Conservation (phyloP, 1,140 invertebrate genomes). For the Sipha flava region DNA sequence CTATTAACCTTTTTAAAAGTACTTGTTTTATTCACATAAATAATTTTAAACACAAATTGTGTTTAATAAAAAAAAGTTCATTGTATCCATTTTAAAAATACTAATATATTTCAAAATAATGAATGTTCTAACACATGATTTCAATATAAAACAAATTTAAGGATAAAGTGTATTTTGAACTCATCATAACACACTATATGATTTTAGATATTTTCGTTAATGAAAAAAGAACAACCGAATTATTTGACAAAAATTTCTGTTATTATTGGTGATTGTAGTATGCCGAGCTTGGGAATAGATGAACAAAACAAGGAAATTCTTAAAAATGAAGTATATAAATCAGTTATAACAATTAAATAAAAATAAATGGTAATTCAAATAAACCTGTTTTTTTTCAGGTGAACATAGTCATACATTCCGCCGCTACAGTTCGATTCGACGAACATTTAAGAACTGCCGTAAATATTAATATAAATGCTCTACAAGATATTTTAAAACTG, state of each 20-base stretch:
- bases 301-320: conserved; percentile 44
- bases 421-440: conserved; percentile 81
- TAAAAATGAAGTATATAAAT: conserved; percentile 50
- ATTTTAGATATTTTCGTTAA: conserved; percentile 31
- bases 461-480: conserved; percentile 55
- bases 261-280: conserved; percentile 52
- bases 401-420: conserved; percentile 64
- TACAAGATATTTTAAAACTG: conserved; percentile 48
- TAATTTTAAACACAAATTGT: too few relatives aligned
- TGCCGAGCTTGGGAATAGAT: conserved; percentile 48
- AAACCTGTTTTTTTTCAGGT: conserved; percentile 42
- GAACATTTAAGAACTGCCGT: conserved; percentile 61
- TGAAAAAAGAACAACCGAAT: conserved; percentile 34
- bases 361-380: not conserved
- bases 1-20: too few relatives aligned
- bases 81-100: too few relatives aligned
- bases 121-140: too few relatives aligned
- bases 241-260: conserved; percentile 35
- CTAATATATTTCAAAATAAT: too few relatives aligned
- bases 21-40: too few relatives aligned
- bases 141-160: too few relatives aligned
- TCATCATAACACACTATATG: too few relatives aligned
- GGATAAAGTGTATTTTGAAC: too few relatives aligned
- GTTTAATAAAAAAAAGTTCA: too few relatives aligned
- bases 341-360: not conserved